Base-by-base conservation (phyloP, 2,113 vertebrate species). In the Tupaia tana region DNA sequence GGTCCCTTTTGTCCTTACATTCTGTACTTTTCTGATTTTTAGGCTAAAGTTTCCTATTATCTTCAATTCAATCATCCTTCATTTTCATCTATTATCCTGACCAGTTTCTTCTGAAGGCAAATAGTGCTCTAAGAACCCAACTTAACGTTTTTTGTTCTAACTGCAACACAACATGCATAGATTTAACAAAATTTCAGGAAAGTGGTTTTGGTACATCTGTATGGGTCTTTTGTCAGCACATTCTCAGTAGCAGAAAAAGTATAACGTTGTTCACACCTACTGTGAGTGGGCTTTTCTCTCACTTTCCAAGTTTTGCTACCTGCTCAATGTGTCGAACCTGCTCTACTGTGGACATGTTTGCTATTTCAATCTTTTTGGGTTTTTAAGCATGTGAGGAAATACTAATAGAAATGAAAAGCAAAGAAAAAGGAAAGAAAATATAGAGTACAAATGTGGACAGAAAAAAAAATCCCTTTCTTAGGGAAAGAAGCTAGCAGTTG, bases 321-420 rank as follows among this genome's bases (percentile, higher is more conserved):
- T 85, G 31, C 12, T 79, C 54, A 58, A 12, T 31, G 34, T 84
- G 61, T 61, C 13, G 2, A 64, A 61, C 52, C 67, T 93, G 64
- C 70, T 84, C 67, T 93, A 58, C 70, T 84, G 77, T 18, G 73
- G 87, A 91, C 71, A 69, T 63, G 34, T 25, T 84, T 80, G 71
- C 71, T 88, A 67, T 85, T 87, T 96, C 61, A 70, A 25, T 75
- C 25, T 73, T 78, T 67, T 87, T 52, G 73, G 34, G 16, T 93
- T 91, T 91, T 91, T n/a, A 34, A 15, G 34, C 75, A 43, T 85
- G 84, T 14, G n/a, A 75, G 34, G 66, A 20, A 74, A 75, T 29
- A 85, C 59, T 52, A 64, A 93, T 31, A 80, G 54, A 63, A 95
- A 91, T 88, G 56, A 63, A 61, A 88, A 91, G 43, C 71, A 95